Evolutionary conservation across 35 echinoderm and acorn worm species (phyloP).

Genomic region (Lytechinus variegatus): DNA sequence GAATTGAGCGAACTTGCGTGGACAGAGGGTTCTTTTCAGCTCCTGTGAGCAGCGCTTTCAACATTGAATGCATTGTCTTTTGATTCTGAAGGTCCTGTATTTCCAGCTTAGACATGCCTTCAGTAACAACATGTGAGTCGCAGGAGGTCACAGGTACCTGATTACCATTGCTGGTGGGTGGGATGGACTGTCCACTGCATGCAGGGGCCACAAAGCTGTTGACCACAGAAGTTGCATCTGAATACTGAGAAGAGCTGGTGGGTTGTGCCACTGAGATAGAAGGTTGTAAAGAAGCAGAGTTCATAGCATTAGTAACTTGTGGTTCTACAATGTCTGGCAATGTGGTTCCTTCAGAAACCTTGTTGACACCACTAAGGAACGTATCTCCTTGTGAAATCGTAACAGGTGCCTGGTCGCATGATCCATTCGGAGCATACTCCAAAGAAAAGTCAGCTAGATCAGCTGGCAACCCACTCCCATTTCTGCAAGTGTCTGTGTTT

Average conservation of each 20-base stretch:
- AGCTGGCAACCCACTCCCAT: constrained; percentile 68
- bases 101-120: constrained; percentile 90
- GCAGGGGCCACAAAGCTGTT: not conserved
- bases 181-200: constrained; percentile 49
- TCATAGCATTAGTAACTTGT: constrained; percentile 4
- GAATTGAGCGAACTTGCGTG: not conserved
- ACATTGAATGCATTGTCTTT: constrained; percentile 61
- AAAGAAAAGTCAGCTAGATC: constrained; percentile 88
- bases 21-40: constrained; percentile 53
- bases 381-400: not conserved
- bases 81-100: constrained; percentile 69
- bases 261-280: constrained; percentile 52
- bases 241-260: constrained; percentile 35
- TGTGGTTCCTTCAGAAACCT: not conserved
- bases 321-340: not conserved
- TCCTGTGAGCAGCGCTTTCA: constrained; percentile 80
- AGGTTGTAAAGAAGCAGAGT: not conserved
- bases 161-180: constrained; percentile 46
- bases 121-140: constrained; percentile 72
- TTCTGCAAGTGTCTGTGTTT: constrained; percentile 12
- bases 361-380: not conserved
- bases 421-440: constrained; percentile 57
- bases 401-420: not conserved
- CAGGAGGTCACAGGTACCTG: not conserved
- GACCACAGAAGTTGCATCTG: not conserved